Evolutionary conservation across 2,888 invertebrate genomes (phyloP).

Genomic region (Mechanitis messenoides): DNA sequence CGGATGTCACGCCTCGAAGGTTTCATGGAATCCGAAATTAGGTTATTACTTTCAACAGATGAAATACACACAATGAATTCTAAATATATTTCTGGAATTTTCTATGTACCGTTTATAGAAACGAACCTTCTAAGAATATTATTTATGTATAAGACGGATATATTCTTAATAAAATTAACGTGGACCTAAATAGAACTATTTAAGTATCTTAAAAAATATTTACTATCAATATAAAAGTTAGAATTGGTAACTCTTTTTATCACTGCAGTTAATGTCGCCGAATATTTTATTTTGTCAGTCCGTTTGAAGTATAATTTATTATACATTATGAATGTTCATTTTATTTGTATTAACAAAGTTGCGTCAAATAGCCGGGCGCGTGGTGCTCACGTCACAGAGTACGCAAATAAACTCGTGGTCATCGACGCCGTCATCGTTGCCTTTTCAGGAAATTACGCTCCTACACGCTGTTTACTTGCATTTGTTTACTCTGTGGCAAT

Average conservation of each 20-base stretch:
- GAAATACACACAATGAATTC: constrained; percentile 3
- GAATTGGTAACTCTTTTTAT: constrained; percentile 1
- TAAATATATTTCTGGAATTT: constrained; percentile 4
- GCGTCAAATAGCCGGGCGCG: constrained; percentile 22
- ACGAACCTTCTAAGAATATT: not conserved
- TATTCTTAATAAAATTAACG: too few species aligned
- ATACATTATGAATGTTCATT: constrained; percentile 17
- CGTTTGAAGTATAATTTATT: constrained; percentile 31
- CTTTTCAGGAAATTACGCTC: constrained; percentile 28
- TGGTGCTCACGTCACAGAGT: constrained; percentile 34
- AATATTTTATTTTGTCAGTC: constrained; percentile 19
- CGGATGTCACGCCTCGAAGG: constrained; percentile 3
- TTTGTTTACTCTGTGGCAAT: constrained; percentile 5
- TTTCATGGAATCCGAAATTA: not conserved
- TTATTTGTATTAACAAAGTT: constrained; percentile 18
- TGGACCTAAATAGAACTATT: too few species aligned
- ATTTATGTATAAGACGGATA: not conserved
- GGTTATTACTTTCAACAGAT: constrained; percentile 6
- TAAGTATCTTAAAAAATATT: too few species aligned
- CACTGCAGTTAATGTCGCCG: constrained; percentile 12
- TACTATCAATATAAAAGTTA: not conserved
- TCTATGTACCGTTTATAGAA: constrained; percentile 5
- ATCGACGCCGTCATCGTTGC: constrained; percentile 32
- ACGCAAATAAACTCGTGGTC: constrained; percentile 36
- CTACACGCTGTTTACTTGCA: not conserved